Evolutionary conservation across 92 coral and sea anemone genomes (phyloP).

Genomic region (Zoanthus sociatus): DNA sequence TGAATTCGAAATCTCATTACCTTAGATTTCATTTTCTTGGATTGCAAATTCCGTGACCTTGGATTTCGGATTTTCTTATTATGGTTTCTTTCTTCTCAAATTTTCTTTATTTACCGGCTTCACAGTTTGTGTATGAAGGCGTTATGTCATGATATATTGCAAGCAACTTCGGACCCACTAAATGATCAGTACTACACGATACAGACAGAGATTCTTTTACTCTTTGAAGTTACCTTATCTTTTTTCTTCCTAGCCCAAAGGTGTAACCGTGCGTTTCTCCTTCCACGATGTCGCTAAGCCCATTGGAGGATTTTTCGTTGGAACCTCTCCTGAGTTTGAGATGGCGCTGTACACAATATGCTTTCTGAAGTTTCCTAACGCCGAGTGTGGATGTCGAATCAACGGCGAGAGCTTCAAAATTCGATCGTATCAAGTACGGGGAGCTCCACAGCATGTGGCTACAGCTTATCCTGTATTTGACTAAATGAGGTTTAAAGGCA

Average conservation of each 20-base stretch:
- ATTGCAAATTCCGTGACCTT: too few species aligned
- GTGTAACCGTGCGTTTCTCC: constrained; percentile 36
- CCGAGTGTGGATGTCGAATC: constrained; percentile 40
- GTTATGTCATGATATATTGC: too few species aligned
- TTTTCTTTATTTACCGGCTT: too few species aligned
- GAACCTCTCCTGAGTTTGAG: constrained; percentile 50
- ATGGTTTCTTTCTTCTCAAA: too few species aligned
- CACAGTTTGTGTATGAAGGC: too few species aligned
- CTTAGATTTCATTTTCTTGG: too few species aligned
- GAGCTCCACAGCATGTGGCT: constrained; percentile 2
- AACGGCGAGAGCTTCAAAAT: constrained; percentile 33
- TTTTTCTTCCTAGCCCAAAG: constrained; percentile 27
- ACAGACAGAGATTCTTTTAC: too few species aligned
- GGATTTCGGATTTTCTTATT: too few species aligned
- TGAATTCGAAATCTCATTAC: too few species aligned
- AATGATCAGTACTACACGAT: too few species aligned
- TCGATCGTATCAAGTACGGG: constrained; percentile 19
- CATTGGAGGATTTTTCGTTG: constrained; percentile 52
- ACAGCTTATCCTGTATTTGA: constrained; percentile 51
- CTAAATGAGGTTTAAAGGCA: background rate
- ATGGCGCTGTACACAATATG: constrained; percentile 57
- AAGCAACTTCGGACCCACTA: too few species aligned
- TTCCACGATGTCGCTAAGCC: constrained; percentile 45
- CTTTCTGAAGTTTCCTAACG: constrained; percentile 57
- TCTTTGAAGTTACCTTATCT: background rate